These are phyloP conservation scores for Centroberyx gerrardi DNA, from an alignment of 2,797 vertebrate species.

Conservation along the genomic window DNA sequence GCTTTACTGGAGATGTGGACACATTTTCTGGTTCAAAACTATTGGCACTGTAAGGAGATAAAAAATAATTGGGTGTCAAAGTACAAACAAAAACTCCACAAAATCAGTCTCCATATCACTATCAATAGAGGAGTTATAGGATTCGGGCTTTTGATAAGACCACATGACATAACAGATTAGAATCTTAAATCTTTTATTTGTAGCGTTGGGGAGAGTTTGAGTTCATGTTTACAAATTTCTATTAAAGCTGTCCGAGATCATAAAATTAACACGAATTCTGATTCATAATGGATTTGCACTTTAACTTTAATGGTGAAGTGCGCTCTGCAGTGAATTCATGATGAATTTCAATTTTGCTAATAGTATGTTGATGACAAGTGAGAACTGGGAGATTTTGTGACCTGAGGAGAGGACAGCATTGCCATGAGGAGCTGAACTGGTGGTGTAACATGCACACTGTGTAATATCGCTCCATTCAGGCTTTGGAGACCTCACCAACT, in stretches of 20 bases:
- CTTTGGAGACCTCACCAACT: constrained; percentile 27
- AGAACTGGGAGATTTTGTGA: constrained; percentile 35
- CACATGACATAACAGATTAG: constrained; percentile 22
- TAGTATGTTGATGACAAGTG: constrained; percentile 25
- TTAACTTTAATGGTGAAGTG: constrained; percentile 36
- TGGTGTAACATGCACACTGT: constrained; percentile 12
- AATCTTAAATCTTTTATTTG: constrained; percentile 39
- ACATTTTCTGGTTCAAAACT: no score
- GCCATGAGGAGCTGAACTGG: constrained; percentile 16
- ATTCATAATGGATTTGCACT: constrained; percentile 49
- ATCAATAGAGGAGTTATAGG: constrained; percentile 1
- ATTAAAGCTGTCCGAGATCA: constrained; percentile 29
- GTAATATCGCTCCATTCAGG: constrained; percentile 6
- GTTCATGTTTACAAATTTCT: constrained; percentile 57
- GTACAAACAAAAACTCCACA: not conserved
- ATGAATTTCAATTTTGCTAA: constrained; percentile 54
- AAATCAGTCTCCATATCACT: constrained; percentile 1
- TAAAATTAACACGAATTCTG: constrained; percentile 57
- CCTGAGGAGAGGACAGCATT: constrained; percentile 41
- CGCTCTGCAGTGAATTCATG: constrained; percentile 9
- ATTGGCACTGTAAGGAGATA: no score
- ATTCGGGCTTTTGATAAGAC: constrained; percentile 17
- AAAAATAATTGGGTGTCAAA: not conserved
- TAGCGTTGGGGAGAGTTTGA: constrained; percentile 35
- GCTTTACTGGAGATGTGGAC: no score